These are phyloP conservation scores for Geococcyx californianus DNA, from an alignment of 2,113 vertebrate species.

Conservation along the genomic window DNA sequence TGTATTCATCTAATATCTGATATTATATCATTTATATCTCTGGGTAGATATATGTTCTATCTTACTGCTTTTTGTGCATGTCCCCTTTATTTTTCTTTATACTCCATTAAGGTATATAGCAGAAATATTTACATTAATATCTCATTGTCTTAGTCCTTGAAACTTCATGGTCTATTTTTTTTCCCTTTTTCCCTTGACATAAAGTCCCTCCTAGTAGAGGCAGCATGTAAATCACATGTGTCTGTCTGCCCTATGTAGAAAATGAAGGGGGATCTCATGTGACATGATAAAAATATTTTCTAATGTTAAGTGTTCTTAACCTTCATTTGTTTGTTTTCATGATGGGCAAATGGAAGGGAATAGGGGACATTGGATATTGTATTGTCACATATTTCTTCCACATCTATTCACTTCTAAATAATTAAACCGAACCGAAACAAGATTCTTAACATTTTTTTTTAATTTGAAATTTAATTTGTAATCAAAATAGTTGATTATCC, in stretches of 20 bases:
- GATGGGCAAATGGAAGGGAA: accelerated
- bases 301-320: background rate
- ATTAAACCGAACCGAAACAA: background rate
- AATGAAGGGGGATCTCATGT: background rate
- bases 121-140: background rate
- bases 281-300: background rate
- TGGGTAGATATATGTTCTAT: background rate
- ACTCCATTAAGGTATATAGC: background rate
- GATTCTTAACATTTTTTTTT: too few species aligned
- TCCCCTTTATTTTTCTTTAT: background rate
- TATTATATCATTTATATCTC: background rate
- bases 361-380: background rate
- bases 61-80: background rate
- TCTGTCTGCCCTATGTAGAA: background rate
- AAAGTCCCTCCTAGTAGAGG: background rate
- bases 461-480: background rate
- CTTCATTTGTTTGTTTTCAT: background rate
- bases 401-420: background rate
- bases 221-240: background rate
- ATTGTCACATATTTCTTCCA: background rate
- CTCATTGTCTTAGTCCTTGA: background rate
- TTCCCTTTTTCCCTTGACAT: background rate
- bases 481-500: background rate
- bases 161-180: background rate
- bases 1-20: background rate